Conservation (phyloP, 1,140 invertebrate species). For the Pseudomyrmex dendroicus region DNA sequence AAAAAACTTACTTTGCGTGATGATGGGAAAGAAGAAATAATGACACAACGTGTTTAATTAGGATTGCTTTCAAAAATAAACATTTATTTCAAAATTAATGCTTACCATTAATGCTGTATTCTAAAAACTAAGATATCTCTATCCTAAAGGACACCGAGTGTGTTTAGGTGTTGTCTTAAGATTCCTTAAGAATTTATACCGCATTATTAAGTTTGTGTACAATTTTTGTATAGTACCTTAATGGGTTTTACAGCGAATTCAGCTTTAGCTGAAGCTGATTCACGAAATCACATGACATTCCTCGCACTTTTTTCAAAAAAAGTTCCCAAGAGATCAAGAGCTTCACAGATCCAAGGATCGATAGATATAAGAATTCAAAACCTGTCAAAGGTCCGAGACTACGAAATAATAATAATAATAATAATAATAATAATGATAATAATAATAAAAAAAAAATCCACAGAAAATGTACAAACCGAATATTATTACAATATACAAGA, state of each 20-base stretch:
- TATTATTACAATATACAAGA: background rate
- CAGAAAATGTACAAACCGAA: background rate
- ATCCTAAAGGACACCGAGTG: constrained; percentile 77
- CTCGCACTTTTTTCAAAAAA: constrained; percentile 45
- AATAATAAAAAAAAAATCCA: constrained; percentile 2
- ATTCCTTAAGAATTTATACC: constrained; percentile 66
- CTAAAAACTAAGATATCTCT: constrained; percentile 78
- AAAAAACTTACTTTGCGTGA: background rate
- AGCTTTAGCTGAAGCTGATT: constrained; percentile 61
- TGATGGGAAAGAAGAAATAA: constrained; percentile 59
- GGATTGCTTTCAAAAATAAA: constrained; percentile 84
- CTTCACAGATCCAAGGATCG: constrained; percentile 45
- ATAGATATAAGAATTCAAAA: constrained; percentile 25
- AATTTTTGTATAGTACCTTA: constrained; percentile 74
- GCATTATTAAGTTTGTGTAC: constrained; percentile 70
- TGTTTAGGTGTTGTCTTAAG: constrained; percentile 77
- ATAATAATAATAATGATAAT: too few relatives aligned
- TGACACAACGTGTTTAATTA: constrained; percentile 62
- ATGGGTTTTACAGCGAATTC: constrained; percentile 71
- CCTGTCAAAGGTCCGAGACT: background rate
- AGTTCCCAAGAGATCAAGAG: constrained; percentile 41
- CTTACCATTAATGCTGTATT: constrained; percentile 79
- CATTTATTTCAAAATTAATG: constrained; percentile 85
- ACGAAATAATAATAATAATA: background rate
- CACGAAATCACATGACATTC: constrained; percentile 75